Evolutionary conservation across 1,140 invertebrate genomes (phyloP).

Genomic region (Macrobrachium nipponense): DNA sequence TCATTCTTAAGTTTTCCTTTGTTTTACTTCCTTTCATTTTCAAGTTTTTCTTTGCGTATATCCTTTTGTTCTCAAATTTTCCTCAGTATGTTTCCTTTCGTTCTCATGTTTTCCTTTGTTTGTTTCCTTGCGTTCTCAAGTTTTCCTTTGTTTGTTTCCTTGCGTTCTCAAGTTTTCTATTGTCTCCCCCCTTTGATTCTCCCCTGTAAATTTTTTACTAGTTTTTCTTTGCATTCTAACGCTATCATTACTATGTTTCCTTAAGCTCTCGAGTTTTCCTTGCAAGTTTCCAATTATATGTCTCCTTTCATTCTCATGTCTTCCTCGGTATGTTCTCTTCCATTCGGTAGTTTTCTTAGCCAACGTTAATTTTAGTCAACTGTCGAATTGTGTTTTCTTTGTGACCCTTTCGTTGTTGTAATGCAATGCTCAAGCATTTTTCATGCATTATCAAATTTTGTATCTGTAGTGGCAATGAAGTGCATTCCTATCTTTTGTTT

Average conservation of each 20-base stretch:
- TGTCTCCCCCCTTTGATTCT: not conserved
- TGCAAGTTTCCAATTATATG: no score
- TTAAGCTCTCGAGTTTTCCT: not conserved
- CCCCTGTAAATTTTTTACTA: no score
- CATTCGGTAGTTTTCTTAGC: no score
- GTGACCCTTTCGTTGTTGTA: no score
- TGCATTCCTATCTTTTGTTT: no score
- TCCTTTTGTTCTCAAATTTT: not conserved
- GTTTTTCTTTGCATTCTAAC: no score
- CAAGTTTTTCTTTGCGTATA: not conserved
- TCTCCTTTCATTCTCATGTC: not conserved
- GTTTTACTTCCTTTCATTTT: not conserved
- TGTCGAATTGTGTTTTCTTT: no score
- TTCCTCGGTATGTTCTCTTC: not conserved
- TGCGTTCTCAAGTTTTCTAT: not conserved
- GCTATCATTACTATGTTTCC: not conserved
- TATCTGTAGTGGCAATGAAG: no score
- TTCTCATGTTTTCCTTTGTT: not conserved
- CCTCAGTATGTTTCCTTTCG: not conserved
- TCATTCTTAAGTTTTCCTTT: not conserved
- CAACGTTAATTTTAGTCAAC: no score
- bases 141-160: not conserved
- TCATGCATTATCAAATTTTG: no score
- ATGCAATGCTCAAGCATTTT: no score
- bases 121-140: not conserved